Evolutionary conservation across 2,888 invertebrate species (phyloP), one percentile per base, ranked within the genome.

Genomic region (Polylopha cassiicola): DNA sequence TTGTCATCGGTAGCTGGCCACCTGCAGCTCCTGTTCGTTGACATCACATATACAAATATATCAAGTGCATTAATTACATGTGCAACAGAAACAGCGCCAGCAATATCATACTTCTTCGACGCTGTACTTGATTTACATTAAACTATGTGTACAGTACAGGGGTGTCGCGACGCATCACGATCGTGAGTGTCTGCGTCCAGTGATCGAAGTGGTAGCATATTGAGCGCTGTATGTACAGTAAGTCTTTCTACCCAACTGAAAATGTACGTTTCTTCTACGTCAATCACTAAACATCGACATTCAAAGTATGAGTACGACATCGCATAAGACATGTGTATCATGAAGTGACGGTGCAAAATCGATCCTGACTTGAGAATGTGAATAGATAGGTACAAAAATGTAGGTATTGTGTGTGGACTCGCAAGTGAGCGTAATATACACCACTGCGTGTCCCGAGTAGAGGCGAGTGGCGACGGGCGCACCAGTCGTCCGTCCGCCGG

Each of bases 321-420:
- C 57, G 53, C 51, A 55, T 51, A 38, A 49, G 43, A 47, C 48
- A 70, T 74, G 74, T 79, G 71, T 79, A 61, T 61, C 67, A 76
- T 79, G 84, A 80, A 84, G 81, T 82, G 76, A 84, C 87, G 88
- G 89, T 88, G 89, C 89, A 89, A 89, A 88, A 89, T 89, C 88
- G 87, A 85, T 81, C 79, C 71, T 71, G 69, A 74, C 71, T 77
- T 77, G 78, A 74, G 73, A 65, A 65, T 76, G 73, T 74, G 53
- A 60, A 53, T 61, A 53, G 51, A 57, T 61, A 59, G 61, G n/a
- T 53, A 63, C 53, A 55, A 63, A 62, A 66, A 55, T 60, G 65
- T 69, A 61, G 65, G 66, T 74, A 58, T 67, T 70, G 64, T 72
- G 48, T 64, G 63, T 34, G 67, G 70, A 68, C 61, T 65, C 65